These are phyloP conservation scores for Petaurus breviceps DNA, from an alignment of 2,113 vertebrate species.

Conservation along the genomic window DNA sequence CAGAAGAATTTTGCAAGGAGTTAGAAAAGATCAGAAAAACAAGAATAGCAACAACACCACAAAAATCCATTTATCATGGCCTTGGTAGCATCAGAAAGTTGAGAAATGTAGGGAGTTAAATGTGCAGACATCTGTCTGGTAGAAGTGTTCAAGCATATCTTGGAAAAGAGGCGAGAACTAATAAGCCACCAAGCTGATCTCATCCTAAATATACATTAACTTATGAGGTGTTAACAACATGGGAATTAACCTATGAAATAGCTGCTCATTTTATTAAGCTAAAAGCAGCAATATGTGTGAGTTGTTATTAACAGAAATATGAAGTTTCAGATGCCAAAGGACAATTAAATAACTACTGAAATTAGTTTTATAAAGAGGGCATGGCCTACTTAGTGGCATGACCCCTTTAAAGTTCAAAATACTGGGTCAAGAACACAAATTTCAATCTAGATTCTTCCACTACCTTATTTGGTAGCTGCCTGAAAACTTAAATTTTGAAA, in stretches of 20 bases:
- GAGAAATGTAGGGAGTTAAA: conserved; percentile 41
- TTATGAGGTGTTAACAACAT: conserved; percentile 55
- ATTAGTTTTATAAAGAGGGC: conserved; percentile 22
- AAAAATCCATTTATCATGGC: conserved; percentile 2
- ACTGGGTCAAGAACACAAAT: conserved; percentile 27
- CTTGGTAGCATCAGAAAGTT: conserved; percentile 38
- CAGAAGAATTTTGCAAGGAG: conserved; percentile 27
- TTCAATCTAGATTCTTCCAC: conserved; percentile 15
- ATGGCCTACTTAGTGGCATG: neutral
- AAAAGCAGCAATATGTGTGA: conserved; percentile 49
- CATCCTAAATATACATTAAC: conserved; percentile 60
- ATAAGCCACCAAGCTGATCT: conserved; percentile 60
- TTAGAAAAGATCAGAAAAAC: neutral
- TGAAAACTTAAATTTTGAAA: conserved; percentile 42
- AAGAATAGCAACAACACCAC: neutral
- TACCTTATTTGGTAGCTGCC: neutral
- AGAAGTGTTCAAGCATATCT: conserved; percentile 64
- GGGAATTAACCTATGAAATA: conserved; percentile 47
- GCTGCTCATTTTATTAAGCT: conserved; percentile 59
- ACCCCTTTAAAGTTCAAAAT: neutral
- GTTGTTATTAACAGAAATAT: conserved; percentile 63
- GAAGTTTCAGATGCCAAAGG: conserved; percentile 34
- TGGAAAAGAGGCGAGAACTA: conserved; percentile 53
- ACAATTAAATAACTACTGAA: conserved; percentile 38
- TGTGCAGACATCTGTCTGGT: conserved; percentile 67